Percentiles rank a stretch among this genome's conserved stretches.
Conservation (phyloP, 2,113 vertebrate species). For the Trichomycterus rosablanca region DNA sequence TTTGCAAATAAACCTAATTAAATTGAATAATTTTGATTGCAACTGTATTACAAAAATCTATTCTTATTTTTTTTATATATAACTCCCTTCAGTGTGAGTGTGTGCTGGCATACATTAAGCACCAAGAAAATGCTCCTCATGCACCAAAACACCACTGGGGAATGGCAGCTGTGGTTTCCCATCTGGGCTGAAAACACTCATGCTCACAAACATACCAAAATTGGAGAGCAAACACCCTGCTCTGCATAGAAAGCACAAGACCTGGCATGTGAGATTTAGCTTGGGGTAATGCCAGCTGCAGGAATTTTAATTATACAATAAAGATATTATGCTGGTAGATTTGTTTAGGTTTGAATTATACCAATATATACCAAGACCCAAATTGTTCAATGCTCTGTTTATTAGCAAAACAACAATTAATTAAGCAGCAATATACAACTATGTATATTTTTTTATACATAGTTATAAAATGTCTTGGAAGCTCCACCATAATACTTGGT, state of each 20-base stretch:
- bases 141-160: slow-evolving; percentile 45
- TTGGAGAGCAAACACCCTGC: slow-evolving; percentile 38
- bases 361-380: no score
- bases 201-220: slow-evolving; percentile 20
- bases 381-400: no score
- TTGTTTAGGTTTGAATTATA: not conserved
- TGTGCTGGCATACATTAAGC: slow-evolving; percentile 57
- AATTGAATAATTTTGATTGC: no score
- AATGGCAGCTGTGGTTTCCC: slow-evolving; percentile 60
- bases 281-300: not conserved
- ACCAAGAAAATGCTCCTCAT: slow-evolving; percentile 49
- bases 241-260: slow-evolving; percentile 11
- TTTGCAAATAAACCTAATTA: no score
- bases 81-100: slow-evolving; percentile 4
- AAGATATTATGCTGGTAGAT: not conserved
- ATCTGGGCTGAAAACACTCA: slow-evolving; percentile 48
- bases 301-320: slow-evolving; percentile 1
- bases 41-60: no score
- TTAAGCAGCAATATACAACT: no score
- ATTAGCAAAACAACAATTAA: no score
- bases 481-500: no score
- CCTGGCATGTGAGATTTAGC: not conserved
- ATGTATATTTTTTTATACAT: no score
- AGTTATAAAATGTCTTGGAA: no score
- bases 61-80: slow-evolving; percentile 7